Evolutionary conservation across 2,888 invertebrate species (phyloP).

Genomic region (Dasypolia templi): DNA sequence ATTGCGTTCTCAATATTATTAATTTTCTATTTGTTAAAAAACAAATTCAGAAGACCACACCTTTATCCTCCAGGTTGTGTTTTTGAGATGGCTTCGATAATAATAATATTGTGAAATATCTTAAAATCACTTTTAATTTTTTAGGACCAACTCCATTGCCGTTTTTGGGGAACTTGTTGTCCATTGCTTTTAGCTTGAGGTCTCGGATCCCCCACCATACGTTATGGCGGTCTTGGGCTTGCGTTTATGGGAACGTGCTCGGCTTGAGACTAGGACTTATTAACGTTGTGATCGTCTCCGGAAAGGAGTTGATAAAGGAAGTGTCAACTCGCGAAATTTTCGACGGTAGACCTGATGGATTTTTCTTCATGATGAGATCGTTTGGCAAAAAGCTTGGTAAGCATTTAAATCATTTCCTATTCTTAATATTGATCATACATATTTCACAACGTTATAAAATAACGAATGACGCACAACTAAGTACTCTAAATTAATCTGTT

Average conservation of each 20-base stretch:
- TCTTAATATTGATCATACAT: background rate
- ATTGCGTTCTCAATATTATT: slow-evolving; percentile 61
- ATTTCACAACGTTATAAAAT: slow-evolving; percentile 17
- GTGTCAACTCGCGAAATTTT: slow-evolving; percentile 92
- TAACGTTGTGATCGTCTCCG: slow-evolving; percentile 91
- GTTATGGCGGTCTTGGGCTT: slow-evolving; percentile 91
- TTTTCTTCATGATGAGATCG: slow-evolving; percentile 92
- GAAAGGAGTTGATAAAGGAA: slow-evolving; percentile 91
- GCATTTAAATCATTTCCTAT: slow-evolving; percentile 42
- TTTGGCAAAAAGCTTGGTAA: slow-evolving; percentile 93
- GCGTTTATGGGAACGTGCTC: slow-evolving; percentile 91
- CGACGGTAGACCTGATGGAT: slow-evolving; percentile 93
- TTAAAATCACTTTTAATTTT: slow-evolving; percentile 57
- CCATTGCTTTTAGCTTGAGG: slow-evolving; percentile 77
- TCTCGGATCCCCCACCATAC: slow-evolving; percentile 87
- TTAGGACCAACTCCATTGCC: slow-evolving; percentile 82
- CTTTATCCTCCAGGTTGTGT: slow-evolving; percentile 74
- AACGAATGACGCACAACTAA: background rate
- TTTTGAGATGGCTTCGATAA: background rate
- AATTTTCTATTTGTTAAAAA: slow-evolving; percentile 59
- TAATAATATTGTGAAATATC: background rate
- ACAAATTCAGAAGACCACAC: slow-evolving; percentile 54
- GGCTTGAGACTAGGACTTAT: slow-evolving; percentile 92
- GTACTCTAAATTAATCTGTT: slow-evolving; percentile 1
- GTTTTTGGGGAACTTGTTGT: slow-evolving; percentile 82